These are phyloP conservation scores for Potamilus streckersoni DNA, from an alignment of 1,140 invertebrate genomes.

Conservation along the genomic window DNA sequence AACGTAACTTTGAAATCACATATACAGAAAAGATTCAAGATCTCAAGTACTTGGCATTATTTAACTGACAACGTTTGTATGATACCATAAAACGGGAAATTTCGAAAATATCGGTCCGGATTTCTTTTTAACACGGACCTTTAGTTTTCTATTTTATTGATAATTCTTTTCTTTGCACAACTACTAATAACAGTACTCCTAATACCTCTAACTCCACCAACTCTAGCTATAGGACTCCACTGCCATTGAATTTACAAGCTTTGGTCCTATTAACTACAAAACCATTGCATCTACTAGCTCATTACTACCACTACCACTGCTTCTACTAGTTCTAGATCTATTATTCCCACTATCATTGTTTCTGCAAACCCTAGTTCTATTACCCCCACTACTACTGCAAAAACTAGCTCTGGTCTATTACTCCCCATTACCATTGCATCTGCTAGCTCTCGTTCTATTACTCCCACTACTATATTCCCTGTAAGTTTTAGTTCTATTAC, in stretches of 20 bases:
- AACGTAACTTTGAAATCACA: too few relatives aligned
- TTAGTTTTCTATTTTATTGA: too few relatives aligned
- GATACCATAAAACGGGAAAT: too few relatives aligned
- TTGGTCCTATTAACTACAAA: neutral
- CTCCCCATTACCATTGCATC: neutral
- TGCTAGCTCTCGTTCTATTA: neutral
- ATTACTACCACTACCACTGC: constrained; percentile 2
- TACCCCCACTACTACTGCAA: neutral
- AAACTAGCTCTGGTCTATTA: neutral
- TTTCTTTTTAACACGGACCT: too few relatives aligned
- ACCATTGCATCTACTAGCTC: neutral
- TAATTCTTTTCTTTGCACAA: too few relatives aligned
- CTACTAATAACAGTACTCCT: too few relatives aligned
- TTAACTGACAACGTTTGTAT: too few relatives aligned
- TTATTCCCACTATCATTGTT: neutral
- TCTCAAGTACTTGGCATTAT: too few relatives aligned
- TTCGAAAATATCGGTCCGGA: too few relatives aligned
- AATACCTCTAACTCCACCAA: neutral
- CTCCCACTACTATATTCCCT: neutral
- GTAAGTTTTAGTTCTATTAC: neutral
- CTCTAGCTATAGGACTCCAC: neutral
- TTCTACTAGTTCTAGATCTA: neutral
- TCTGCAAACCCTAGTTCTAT: neutral
- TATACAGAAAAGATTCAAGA: too few relatives aligned
- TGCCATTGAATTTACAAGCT: neutral